Conservation (phyloP, 2,113 vertebrate species). For the Isurus oxyrinchus region DNA sequence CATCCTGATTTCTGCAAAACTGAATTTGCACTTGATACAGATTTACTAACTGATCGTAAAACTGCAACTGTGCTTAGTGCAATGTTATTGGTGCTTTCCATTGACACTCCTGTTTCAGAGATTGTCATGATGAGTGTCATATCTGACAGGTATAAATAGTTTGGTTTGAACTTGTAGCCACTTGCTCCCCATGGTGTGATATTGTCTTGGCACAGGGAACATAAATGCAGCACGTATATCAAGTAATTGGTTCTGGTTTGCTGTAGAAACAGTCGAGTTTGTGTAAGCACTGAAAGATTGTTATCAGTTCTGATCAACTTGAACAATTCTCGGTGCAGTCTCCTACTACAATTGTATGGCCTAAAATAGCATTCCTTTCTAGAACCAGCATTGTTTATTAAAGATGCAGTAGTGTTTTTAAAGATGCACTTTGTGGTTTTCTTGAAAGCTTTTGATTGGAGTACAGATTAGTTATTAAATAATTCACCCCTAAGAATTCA, state of each 20-base stretch:
- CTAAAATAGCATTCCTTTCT: conserved; percentile 11
- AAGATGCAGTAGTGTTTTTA: background rate
- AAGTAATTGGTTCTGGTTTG: background rate
- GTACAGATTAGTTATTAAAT: conserved; percentile 7
- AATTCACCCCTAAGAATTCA: background rate
- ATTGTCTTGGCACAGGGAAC: background rate
- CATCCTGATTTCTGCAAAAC: background rate
- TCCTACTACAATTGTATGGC: background rate
- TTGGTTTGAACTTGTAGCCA: background rate
- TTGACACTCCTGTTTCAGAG: background rate
- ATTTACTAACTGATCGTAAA: background rate
- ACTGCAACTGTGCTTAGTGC: background rate
- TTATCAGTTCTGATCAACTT: background rate
- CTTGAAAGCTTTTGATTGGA: conserved; percentile 17
- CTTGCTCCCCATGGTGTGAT: background rate
- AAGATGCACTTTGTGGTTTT: background rate
- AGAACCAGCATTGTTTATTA: background rate
- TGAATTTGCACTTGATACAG: background rate
- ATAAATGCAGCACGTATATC: background rate
- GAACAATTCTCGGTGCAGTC: background rate
- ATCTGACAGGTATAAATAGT: background rate
- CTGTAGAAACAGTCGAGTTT: background rate
- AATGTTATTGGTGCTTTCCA: background rate
- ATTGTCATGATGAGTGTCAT: background rate
- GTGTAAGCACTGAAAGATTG: background rate